Base-by-base conservation (phyloP, 2,113 vertebrate species). In the Eulacestoma nigropectus region DNA sequence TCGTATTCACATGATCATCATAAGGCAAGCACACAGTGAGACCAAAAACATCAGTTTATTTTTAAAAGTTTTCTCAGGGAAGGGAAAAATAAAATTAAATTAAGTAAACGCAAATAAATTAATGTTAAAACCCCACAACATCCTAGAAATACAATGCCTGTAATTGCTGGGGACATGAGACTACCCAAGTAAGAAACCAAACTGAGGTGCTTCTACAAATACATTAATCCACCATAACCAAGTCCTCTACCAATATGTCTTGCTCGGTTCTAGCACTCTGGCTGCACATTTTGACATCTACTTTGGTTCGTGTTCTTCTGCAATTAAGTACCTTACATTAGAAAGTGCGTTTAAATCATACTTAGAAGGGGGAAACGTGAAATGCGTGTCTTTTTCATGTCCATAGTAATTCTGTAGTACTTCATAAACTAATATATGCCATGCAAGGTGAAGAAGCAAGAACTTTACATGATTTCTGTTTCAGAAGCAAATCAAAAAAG, bases 351-450 rank as follows among this genome's bases (percentile, higher is more conserved):
- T 70, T 57, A 22, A 32, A 49, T 49, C 25, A 35, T 10, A 39
- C 12, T 53, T 70, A 2, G 3, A 69, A 89, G 27, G 5, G 2
- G 4, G 1, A 30, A 79, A 29, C 0, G 0, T 17, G 1, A 85
- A 82, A 49, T 21, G 2, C 6, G 62, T 59, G 4, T 13, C 13
- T 29, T 65, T 57, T 30, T 46, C 19, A 49, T 12, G 8, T 27
- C 13, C 47, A 26, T 0, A 65, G 14, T 50, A 49, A 67, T 37
- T 41, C 29, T 29, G 19, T 26, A 78, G 12, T 41, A 63, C 4
- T 62, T 82, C 11, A 49, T 12, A 57, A 77, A 57, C 4, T 33
- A 35, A 75, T 32, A 49, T 1, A 60, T 35, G 6, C 23, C 7
- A 42, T 3, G 6, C 11, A 63, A n/a, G 3, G 6, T 20, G n/a